phyloP scores from a whole-genome alignment of 2,113 vertebrate species.

The Opisthocomus hoazin region DNA sequence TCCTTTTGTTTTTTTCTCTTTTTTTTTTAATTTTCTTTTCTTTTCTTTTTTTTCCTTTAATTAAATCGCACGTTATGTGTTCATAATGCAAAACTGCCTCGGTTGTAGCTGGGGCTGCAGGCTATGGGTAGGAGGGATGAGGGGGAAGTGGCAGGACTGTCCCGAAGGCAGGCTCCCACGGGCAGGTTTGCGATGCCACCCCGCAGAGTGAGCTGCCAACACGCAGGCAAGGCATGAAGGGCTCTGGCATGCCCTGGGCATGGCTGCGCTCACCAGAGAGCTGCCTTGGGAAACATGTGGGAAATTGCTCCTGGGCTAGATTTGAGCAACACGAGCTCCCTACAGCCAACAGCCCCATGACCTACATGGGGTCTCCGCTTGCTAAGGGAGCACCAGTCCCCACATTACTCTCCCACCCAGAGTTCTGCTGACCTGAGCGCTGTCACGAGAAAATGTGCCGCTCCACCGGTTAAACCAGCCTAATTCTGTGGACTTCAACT shows the following conservation, averaged over 20 bases:
- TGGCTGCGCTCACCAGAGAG: neutral
- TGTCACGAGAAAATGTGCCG: neutral
- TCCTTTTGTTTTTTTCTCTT: neutral
- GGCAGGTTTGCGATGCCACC: neutral
- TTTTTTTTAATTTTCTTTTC: neutral
- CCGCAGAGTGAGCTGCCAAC: neutral
- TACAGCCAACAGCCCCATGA: neutral
- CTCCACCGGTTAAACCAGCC: slow-evolving; percentile 8
- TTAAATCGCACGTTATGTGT: neutral
- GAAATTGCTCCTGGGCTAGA: neutral
- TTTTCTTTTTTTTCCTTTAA: neutral
- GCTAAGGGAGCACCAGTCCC: neutral
- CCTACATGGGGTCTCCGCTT: neutral
- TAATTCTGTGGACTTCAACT: neutral
- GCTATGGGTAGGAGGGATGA: neutral
- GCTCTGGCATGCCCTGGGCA: neutral
- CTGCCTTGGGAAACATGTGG: fast-evolving
- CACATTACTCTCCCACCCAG: neutral
- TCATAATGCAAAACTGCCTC: neutral
- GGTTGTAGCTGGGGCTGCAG: neutral
- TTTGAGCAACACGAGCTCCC: neutral
- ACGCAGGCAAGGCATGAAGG: fast-evolving
- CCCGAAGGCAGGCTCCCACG: neutral
- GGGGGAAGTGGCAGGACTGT: neutral
- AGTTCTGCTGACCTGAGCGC: neutral